Conservation (phyloP, 1,140 invertebrate genomes). For the Platyscapa corneri region DNA sequence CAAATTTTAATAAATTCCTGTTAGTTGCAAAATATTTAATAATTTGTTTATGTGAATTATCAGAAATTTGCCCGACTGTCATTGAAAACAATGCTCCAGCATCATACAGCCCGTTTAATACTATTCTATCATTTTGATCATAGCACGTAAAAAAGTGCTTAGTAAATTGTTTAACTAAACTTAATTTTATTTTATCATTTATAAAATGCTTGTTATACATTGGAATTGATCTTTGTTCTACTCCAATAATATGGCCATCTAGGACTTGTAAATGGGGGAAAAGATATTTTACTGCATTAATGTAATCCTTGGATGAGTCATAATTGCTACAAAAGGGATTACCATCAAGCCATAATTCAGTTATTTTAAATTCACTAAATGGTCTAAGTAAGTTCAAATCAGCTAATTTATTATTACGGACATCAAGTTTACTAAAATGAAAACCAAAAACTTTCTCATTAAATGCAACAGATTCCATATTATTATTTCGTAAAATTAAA, state of each 20-base stretch:
- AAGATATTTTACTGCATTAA: slow-evolving; percentile 61
- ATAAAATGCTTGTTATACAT: slow-evolving; percentile 61
- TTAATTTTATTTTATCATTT: slow-evolving; percentile 57
- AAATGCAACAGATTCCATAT: slow-evolving; percentile 59
- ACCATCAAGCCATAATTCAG: slow-evolving; percentile 69
- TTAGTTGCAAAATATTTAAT: slow-evolving; percentile 65
- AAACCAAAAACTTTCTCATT: slow-evolving; percentile 66
- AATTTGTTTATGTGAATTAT: slow-evolving; percentile 64
- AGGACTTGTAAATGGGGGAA: slow-evolving; percentile 68
- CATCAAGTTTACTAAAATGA: slow-evolving; percentile 64
- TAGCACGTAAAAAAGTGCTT: slow-evolving; percentile 70
- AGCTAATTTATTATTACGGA: slow-evolving; percentile 65
- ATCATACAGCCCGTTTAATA: slow-evolving; percentile 71
- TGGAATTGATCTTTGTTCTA: slow-evolving; percentile 63
- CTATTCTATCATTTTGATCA: slow-evolving; percentile 68
- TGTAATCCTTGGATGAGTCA: slow-evolving; percentile 62
- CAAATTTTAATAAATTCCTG: slow-evolving; percentile 70
- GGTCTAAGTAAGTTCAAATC: slow-evolving; percentile 65
- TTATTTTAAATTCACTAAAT: slow-evolving; percentile 69
- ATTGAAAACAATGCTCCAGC: slow-evolving; percentile 69
- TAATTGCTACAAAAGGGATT: slow-evolving; percentile 69
- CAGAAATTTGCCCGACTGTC: slow-evolving; percentile 64
- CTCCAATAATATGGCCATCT: slow-evolving; percentile 67
- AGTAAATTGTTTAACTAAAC: slow-evolving; percentile 70
- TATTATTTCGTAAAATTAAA: slow-evolving; percentile 65